Evolutionary conservation across 2,888 invertebrate species (phyloP), one percentile per base, ranked within the genome.

Genomic region (Prenolepis imparis): DNA sequence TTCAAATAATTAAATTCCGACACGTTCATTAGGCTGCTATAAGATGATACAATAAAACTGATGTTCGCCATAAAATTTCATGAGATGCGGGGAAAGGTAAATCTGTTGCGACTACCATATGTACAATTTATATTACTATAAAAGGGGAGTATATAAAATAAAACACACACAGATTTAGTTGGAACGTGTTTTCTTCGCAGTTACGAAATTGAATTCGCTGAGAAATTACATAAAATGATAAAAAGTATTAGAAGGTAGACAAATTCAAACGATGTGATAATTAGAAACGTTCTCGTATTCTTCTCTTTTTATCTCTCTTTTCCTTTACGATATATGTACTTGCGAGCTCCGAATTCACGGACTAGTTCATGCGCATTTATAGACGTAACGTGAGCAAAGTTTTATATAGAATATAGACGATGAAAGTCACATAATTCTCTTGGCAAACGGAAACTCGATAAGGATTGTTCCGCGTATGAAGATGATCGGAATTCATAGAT

Each of bases 131-230:
- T 39, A 11, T 52, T 21, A 4, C n/a, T 8, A 39, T 12, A 18
- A 80, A 70, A 80, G 78, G 8, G 2, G 24, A 67, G 12, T 18
- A 28, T 28, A 28, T 28, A 36, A 44, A 24, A 36, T 59, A 44
- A 59, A 59, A n/a, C 12, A 80, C 44, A 80, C 44, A n/a, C 44
- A 48, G n/a, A 8, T 21, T 44, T 48, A 15, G 4, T 21, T 44
- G 21, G 44, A 68, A 68, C 57, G 64, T 59, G 48, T 82, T 77
- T 44, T 36, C 12, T 48, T 59, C n/a, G 8, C 63, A 28, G 48
- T 87, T 74, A 72, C 48, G 85, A 87, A 87, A 85, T 74, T 64
- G 52, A 18, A 21, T 52, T 75, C 63, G 67, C 36, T 24, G 68
- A 83, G 48, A 18, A 18, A 28, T 84, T 82, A 32, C 55, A 70